Evolutionary conservation across 2,888 invertebrate species (phyloP).

Genomic region (Drosophila macrospina): DNA sequence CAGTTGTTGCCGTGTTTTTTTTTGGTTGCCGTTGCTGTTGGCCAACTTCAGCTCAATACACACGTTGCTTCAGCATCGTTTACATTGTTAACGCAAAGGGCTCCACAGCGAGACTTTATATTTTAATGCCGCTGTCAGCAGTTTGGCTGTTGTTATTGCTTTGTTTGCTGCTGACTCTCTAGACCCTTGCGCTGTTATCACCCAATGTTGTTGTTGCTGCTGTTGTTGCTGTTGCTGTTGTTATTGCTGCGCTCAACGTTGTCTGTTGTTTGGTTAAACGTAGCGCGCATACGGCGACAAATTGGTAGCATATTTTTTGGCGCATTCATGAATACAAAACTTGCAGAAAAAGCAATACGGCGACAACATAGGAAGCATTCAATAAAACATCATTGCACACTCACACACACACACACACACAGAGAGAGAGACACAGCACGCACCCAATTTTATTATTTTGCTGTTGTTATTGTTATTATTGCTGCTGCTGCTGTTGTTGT

Average conservation of each 20-base stretch:
- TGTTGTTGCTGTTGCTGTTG: not conserved
- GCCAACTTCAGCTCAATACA: constrained; percentile 71
- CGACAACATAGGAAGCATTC: constrained; percentile 75
- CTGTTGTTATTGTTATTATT: constrained; percentile 2
- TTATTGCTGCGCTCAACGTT: constrained; percentile 14
- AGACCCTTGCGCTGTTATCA: constrained; percentile 40
- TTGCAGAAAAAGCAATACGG: constrained; percentile 59
- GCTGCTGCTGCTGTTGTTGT: constrained; percentile 13
- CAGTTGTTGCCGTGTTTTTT: constrained; percentile 23
- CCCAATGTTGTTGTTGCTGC: not conserved
- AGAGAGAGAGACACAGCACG: constrained; percentile 65
- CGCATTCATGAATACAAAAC: constrained; percentile 77
- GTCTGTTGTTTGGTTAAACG: constrained; percentile 52
- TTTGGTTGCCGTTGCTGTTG: constrained; percentile 38
- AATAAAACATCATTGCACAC: constrained; percentile 74
- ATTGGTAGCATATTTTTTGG: constrained; percentile 80
- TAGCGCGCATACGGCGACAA: constrained; percentile 75
- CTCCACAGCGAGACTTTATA: constrained; percentile 71
- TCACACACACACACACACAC: constrained; percentile 34
- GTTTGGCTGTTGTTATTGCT: constrained; percentile 75
- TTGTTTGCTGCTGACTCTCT: constrained; percentile 51
- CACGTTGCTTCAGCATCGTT: constrained; percentile 61
- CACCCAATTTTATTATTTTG: constrained; percentile 59
- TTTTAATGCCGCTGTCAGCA: constrained; percentile 79
- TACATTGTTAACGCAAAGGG: constrained; percentile 75